Evolutionary conservation across 30 jellyfish, hydroid and myxozoan genomes (phyloP).

Genomic region (Aurelia sp.): DNA sequence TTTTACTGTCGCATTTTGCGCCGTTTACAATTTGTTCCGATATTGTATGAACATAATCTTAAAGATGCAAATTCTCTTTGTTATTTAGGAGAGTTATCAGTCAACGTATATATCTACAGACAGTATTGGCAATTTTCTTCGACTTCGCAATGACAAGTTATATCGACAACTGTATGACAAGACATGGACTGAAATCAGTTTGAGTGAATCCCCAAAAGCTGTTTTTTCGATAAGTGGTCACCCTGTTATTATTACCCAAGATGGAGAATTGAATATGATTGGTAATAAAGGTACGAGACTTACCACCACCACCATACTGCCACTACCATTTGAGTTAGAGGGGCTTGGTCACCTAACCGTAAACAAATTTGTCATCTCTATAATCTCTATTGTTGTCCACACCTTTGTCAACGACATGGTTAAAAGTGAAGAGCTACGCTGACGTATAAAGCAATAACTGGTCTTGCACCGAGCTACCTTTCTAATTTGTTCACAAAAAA

Average conservation of each 20-base stretch:
- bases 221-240: slow-evolving; percentile 27
- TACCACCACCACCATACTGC: too few relatives aligned
- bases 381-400: too few relatives aligned
- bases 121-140: slow-evolving; percentile 16
- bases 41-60: neutral
- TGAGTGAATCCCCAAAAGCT: neutral
- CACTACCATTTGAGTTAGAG: too few relatives aligned
- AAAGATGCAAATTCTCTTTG: too few relatives aligned
- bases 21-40: neutral
- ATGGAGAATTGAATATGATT: slow-evolving; percentile 30
- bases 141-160: neutral
- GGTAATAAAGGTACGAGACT: slow-evolving; percentile 27
- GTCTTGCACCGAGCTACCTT: too few relatives aligned
- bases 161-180: neutral
- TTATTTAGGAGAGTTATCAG: neutral
- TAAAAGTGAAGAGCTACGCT: too few relatives aligned
- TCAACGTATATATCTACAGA: slow-evolving; percentile 7
- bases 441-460: too few relatives aligned
- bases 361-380: too few relatives aligned
- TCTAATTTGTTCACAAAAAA: too few relatives aligned
- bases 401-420: too few relatives aligned
- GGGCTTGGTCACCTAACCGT: too few relatives aligned
- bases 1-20: too few relatives aligned
- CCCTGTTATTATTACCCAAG: slow-evolving; percentile 22
- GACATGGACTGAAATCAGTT: neutral